A percentile compares a stretch with the other conserved stretches of the same genome.
phyloP scores from a whole-genome alignment of 2,113 vertebrate genomes.

The Hemibates koningsi region DNA sequence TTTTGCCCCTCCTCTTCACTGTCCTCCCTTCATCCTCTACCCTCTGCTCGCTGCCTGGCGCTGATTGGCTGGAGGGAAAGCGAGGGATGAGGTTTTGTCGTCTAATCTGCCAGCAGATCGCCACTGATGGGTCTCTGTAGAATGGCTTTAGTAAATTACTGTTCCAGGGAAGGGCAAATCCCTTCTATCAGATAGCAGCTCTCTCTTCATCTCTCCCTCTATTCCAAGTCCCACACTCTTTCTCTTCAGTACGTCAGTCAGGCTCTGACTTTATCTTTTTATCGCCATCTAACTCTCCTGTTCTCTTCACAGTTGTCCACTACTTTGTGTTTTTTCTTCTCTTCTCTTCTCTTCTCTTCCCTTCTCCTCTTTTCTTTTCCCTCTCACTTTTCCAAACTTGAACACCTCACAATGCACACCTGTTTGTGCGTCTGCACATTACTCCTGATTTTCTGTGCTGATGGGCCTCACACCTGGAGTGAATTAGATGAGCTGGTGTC shows the following conservation, averaged over 20 bases:
- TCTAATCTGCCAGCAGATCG: constrained; percentile 69
- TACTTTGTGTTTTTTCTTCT: not conserved
- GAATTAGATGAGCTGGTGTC: constrained; percentile 8
- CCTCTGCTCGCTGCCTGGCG: not conserved
- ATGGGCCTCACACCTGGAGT: not conserved
- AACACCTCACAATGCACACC: not conserved
- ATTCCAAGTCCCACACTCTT: constrained; percentile 22
- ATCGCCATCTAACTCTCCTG: constrained; percentile 2
- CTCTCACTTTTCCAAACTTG: not conserved
- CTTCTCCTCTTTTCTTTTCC: not conserved
- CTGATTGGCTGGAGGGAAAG: constrained; percentile 60
- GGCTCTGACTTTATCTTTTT: constrained; percentile 49
- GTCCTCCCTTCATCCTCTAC: constrained; percentile 49
- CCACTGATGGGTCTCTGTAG: constrained; percentile 68
- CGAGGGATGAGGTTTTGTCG: constrained; percentile 57
- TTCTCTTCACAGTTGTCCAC: not conserved
- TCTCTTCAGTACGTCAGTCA: constrained; percentile 45
- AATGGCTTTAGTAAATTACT: constrained; percentile 72
- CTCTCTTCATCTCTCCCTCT: constrained; percentile 42
- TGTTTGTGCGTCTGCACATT: not conserved
- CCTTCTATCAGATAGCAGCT: constrained; percentile 63
- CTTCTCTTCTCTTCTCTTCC: not conserved
- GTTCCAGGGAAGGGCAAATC: constrained; percentile 69
- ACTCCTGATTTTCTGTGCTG: not conserved
- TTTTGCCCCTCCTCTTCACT: not conserved